Evolutionary conservation across 1,140 invertebrate species (phyloP).

Genomic region (Pararge aegeria): DNA sequence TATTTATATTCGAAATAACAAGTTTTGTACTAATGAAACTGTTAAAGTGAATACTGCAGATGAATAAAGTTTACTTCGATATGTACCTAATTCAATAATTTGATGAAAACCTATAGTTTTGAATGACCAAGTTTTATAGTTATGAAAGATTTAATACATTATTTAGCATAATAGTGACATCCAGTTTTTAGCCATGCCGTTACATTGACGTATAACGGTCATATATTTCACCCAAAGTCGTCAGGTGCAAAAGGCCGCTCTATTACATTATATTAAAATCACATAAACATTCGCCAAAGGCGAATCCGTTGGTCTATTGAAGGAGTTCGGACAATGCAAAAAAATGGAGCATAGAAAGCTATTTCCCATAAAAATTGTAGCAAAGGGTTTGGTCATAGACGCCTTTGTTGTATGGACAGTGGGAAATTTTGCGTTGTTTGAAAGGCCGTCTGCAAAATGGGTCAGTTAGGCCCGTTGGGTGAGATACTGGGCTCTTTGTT

Average conservation of each 20-base stretch:
- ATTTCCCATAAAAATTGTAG: slow-evolving; percentile 74
- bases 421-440: slow-evolving; percentile 64
- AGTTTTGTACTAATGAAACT: too few species aligned
- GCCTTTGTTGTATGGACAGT: slow-evolving; percentile 63
- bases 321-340: slow-evolving; percentile 70
- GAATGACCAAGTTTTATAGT: too few species aligned
- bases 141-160: too few species aligned
- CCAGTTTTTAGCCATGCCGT: slow-evolving; percentile 23
- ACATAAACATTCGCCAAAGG: slow-evolving; percentile 66
- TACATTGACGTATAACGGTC: slow-evolving; percentile 57
- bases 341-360: slow-evolving; percentile 62
- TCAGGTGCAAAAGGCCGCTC: slow-evolving; percentile 38
- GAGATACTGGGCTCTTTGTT: slow-evolving; percentile 58
- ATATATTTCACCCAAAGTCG: slow-evolving; percentile 32
- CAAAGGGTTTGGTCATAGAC: slow-evolving; percentile 63
- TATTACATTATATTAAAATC: slow-evolving; percentile 66
- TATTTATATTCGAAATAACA: too few species aligned
- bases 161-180: too few species aligned
- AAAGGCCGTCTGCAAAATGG: slow-evolving; percentile 59
- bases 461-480: slow-evolving; percentile 53
- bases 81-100: too few species aligned
- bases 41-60: too few species aligned
- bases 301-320: slow-evolving; percentile 60
- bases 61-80: too few species aligned
- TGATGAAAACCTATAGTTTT: too few species aligned